Base-by-base conservation (phyloP, 2,797 vertebrate genomes). In the Hybognathus amarus region DNA sequence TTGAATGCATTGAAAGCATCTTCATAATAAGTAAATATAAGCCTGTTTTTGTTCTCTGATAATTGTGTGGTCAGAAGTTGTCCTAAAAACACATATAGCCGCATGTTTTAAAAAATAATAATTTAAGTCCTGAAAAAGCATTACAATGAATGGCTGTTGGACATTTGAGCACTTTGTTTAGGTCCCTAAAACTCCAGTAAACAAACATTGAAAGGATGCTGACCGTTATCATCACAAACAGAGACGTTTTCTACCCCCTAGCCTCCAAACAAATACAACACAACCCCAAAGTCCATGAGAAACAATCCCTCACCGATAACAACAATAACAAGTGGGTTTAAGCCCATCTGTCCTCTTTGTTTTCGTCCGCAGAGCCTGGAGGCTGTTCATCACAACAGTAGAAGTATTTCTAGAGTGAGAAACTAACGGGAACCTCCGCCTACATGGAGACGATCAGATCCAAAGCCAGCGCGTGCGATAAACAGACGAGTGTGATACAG, bases 351-450 rank as follows among this genome's bases (percentile, higher is more conserved):
- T 11, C 54, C 40, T 61, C 80, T 78, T 84, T 87, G 87, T 85
- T 85, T 77, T 87, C 74, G 50, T 77, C 84, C 50, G 68, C 81
- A 73, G 82, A 83, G 63, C 63, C 81, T 61, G 69, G 33, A 64
- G 66, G 68, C 86, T 79, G 83, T 40, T 71, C 33, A 69, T 78
- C 67, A 45, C 8, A 42, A 50, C 59, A 38, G 56, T 80, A 40
- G 15, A 66, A 54, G 47, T 63, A 77, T 80, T 66, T 67, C 59
- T 10, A 40, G 24, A 61, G 24, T 15, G n/a, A 77, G 40, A 83
- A 87, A 83, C 59, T 85, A 84, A 73, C 84, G 74, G 84, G 24
- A 81, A 56, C 42, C 70, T 4, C 40, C 59, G 83, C 54, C 80
- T 61, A 83, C 54, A 71, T 69, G 56, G 45, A 56, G 61, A 30